Evolutionary conservation across 2,888 invertebrate genomes (phyloP).

Genomic region (Lasioglossum marginatum): DNA sequence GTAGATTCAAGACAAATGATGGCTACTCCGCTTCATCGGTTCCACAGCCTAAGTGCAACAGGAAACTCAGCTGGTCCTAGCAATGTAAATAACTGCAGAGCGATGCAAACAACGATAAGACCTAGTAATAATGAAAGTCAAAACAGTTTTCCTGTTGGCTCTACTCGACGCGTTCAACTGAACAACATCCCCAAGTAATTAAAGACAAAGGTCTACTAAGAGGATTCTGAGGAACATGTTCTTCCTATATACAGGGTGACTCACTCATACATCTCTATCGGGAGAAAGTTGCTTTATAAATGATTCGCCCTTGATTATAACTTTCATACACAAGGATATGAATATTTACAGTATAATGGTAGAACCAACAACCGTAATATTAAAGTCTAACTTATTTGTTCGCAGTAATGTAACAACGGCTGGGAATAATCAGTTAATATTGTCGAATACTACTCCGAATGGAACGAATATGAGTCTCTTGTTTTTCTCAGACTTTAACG

Average conservation of each 20-base stretch:
- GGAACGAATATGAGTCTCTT: constrained; percentile 74
- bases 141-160: constrained; percentile 65
- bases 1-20: constrained; percentile 88
- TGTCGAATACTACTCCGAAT: constrained; percentile 72
- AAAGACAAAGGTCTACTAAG: constrained; percentile 78
- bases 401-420: constrained; percentile 77
- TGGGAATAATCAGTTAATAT: constrained; percentile 75
- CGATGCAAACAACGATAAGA: constrained; percentile 67
- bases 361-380: background rate
- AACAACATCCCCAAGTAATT: constrained; percentile 80
- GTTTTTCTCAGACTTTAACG: constrained; percentile 89
- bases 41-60: constrained; percentile 87
- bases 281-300: constrained; percentile 67
- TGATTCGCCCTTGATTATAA: constrained; percentile 68
- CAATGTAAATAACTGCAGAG: constrained; percentile 69
- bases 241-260: constrained; percentile 81
- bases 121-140: constrained; percentile 67
- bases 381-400: background rate
- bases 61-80: constrained; percentile 86
- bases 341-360: constrained; percentile 21
- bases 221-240: constrained; percentile 81
- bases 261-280: constrained; percentile 77
- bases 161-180: constrained; percentile 68
- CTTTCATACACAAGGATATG: constrained; percentile 13
- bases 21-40: constrained; percentile 90